Base-by-base conservation (phyloP, 2,797 vertebrate species). In the Schizothorax lantsangensis region DNA sequence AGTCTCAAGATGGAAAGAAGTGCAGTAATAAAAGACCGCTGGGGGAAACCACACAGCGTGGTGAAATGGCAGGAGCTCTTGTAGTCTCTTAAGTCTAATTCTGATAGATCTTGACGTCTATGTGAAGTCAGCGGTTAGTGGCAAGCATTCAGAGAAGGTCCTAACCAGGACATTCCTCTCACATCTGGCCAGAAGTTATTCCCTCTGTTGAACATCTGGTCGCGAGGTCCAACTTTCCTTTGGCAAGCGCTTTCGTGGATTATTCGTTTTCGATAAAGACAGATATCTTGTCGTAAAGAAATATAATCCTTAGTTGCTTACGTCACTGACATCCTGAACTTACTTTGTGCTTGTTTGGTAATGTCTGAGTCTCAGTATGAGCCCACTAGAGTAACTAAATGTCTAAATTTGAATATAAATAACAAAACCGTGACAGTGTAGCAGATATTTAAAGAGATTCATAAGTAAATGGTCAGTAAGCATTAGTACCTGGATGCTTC, bases 141-240 rank as follows among this genome's bases (percentile, higher is more conserved):
- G 83, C n/a, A n/a, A 69, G 40, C 40, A 12, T 77, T 59, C 21
- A 88, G 81, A 79, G 72, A 86, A 38, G 30, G 45, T 73, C 81
- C 43, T 72, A 84, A 84, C 85, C 88, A 84, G 79, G 84, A 81
- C 80, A 80, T 87, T 85, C 83, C 87, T 85, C 62, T 66, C 74
- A 82, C 87, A 90, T 90, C 89, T 90, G 81, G 77, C 4, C 36
- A 87, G 77, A 21, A 69, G 84, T 85, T 81, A 75, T 78, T 86
- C 83, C 87, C 79, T 88, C 71, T 77, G 68, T 77, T 82, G 66
- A 86, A 84, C 88, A 90, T 90, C 81, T 89, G 89, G 84, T 86
- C 57, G 4, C 23, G 38, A 59, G 54, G 80, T 72, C 52, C 64
- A 88, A 78, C 30, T 84, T 86, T 81, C 49, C 73, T 82, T 69